Evolutionary conservation across 2,797 vertebrate genomes (phyloP).

Genomic region (Eulemur albifrons): DNA sequence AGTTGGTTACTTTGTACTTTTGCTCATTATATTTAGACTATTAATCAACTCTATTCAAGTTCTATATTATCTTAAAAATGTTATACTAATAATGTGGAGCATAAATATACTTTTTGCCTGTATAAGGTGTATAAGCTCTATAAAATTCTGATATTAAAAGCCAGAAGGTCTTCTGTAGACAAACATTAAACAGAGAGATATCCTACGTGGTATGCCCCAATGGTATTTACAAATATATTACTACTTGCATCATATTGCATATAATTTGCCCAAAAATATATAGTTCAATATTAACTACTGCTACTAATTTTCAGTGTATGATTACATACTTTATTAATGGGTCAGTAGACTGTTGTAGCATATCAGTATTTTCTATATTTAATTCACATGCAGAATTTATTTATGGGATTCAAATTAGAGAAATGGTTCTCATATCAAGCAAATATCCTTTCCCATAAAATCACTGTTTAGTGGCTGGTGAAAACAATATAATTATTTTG

Average conservation of each 20-base stretch:
- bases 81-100: background rate
- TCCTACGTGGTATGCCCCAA: background rate
- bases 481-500: background rate
- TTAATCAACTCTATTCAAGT: background rate
- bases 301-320: background rate
- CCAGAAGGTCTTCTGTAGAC: background rate
- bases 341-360: background rate
- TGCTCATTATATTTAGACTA: background rate
- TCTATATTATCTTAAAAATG: background rate
- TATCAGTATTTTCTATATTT: background rate
- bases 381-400: background rate
- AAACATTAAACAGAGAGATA: background rate
- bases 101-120: background rate
- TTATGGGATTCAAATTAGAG: background rate
- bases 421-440: background rate
- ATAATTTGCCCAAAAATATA: background rate
- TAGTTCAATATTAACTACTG: background rate
- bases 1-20: background rate
- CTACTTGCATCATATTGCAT: background rate
- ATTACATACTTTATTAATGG: background rate
- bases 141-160: background rate
- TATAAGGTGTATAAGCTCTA: background rate
- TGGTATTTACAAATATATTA: background rate
- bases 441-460: background rate
- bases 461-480: background rate